Base-by-base conservation (phyloP, 2,888 invertebrate genomes). In the Drosophila limbata region DNA sequence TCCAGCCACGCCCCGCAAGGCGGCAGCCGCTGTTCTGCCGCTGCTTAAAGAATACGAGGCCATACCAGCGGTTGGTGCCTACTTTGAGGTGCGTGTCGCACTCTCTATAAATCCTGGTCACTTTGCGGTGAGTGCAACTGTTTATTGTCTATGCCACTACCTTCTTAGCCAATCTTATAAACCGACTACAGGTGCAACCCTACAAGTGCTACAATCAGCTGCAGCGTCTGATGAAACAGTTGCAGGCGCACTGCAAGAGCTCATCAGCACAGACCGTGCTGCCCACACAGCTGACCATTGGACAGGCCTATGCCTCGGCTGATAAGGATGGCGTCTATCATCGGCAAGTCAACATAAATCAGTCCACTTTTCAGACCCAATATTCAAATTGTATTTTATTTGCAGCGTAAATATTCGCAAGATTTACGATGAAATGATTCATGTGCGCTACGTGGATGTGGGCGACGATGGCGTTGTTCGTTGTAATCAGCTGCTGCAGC, bases 91-190 rank as follows among this genome's bases (percentile, higher is more conserved):
- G 13, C 94, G 94, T 85, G 93, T 97, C 61, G 94, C 96, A 0
- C 95, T 96, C 93, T 96, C 96, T 0, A 95, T 96, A 3, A 96
- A 95, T 93, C 97, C 97, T 3, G 89, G 87, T 13, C 91, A 91
- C 70, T 93, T 93, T 90, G 86, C 90, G 64, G 91, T 92, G 69
- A 73, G 84, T 73, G 0, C 9, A 11, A 6, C n/a, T 13, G 35
- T 5, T 0, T 21, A 11, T 5, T 1, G 3, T 25, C 3, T 21
- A 13, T 21, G 6, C 2, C 19, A 42, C 42, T 19, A 8, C 4
- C 11, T 9, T 35, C 4, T 5, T 3, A 13, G 2, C 13, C 40
- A 47, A 25, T 60, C n/a, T 0, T 1, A 5, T 25, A 6, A 17
- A 42, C 42, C 4, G 0, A 3, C 21, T 78, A 2, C 63, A 94